Evolutionary conservation across 2,113 vertebrate species (phyloP).

Genomic region (Stomatorhinus ivindoensis): DNA sequence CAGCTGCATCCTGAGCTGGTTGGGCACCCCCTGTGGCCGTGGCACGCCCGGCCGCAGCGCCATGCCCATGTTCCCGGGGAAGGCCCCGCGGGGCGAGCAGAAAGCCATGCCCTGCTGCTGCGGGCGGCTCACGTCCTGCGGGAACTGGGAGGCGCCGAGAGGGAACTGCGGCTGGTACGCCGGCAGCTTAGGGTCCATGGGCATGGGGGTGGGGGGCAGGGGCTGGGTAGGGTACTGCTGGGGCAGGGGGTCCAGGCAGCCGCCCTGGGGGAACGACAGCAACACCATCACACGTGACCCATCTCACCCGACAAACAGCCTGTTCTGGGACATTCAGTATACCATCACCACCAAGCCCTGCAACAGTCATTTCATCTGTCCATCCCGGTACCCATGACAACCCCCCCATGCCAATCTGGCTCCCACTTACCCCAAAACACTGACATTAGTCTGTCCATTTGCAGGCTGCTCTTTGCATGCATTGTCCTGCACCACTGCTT

Average conservation of each 20-base stretch:
- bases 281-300: background rate
- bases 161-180: conserved; percentile 74
- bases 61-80: conserved; percentile 61
- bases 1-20: conserved; percentile 75
- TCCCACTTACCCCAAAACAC: background rate
- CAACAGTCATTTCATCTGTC: too few species aligned
- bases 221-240: conserved; percentile 68
- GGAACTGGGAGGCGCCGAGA: conserved; percentile 66
- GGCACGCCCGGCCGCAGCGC: conserved; percentile 62
- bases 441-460: background rate
- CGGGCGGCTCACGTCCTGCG: conserved; percentile 59
- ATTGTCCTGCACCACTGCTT: background rate
- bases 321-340: background rate
- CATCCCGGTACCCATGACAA: too few species aligned
- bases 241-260: conserved; percentile 69
- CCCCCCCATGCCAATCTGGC: too few species aligned
- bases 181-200: conserved; percentile 72
- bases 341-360: too few species aligned
- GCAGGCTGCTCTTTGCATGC: background rate
- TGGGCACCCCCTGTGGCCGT: conserved; percentile 63
- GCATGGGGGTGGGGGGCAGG: conserved; percentile 51
- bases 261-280: conserved; percentile 58
- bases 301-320: background rate
- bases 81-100: conserved; percentile 64
- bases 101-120: conserved; percentile 63